These are phyloP conservation scores for Pyxicephalus adspersus DNA, from an alignment of 2,113 vertebrate genomes.

Conservation along the genomic window DNA sequence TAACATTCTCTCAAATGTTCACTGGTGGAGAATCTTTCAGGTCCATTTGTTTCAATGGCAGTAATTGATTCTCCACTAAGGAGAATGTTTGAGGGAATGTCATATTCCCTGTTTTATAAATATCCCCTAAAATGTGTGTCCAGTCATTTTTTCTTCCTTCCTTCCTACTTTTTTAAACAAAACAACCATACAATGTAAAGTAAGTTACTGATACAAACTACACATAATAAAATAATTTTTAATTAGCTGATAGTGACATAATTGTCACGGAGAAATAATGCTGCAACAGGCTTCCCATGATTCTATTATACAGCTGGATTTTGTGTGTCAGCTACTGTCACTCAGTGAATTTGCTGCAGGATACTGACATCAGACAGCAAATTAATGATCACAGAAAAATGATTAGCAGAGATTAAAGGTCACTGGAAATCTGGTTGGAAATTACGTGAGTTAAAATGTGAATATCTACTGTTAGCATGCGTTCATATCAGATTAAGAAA, in stretches of 20 bases:
- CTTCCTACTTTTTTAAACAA: no score
- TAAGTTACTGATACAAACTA: no score
- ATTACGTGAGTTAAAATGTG: slow-evolving; percentile 69
- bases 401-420: slow-evolving; percentile 75
- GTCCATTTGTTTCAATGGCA: no score
- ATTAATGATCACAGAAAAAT: slow-evolving; percentile 74
- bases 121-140: no score
- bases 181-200: no score
- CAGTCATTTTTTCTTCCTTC: no score
- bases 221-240: background rate
- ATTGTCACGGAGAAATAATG: background rate
- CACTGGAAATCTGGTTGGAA: slow-evolving; percentile 67
- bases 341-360: slow-evolving; percentile 66
- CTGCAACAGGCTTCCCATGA: background rate
- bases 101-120: no score
- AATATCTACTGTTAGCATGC: slow-evolving; percentile 65
- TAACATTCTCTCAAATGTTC: no score
- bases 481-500: slow-evolving; percentile 69
- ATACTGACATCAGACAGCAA: slow-evolving; percentile 74
- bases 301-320: background rate
- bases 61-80: no score
- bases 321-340: slow-evolving; percentile 59
- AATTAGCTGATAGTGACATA: background rate
- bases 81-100: no score
- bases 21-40: no score